phyloP scores from a whole-genome alignment of 2,797 vertebrate species.

The Pipistrellus pygmaeus region DNA sequence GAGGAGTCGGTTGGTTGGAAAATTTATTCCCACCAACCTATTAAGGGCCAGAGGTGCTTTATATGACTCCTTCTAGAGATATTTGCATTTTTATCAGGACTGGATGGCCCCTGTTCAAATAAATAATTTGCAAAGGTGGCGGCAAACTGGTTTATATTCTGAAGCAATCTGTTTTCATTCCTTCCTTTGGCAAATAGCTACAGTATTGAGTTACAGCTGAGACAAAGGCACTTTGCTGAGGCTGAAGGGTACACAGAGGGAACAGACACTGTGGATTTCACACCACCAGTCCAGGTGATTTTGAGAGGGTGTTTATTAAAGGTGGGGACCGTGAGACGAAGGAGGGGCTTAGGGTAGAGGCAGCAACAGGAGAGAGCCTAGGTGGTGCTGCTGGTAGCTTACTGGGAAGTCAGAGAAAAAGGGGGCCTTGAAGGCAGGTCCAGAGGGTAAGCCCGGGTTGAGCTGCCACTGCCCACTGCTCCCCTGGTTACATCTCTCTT shows the following conservation, averaged over 20 bases:
- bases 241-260: not conserved
- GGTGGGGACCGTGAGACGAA: not conserved
- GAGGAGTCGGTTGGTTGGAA: slow-evolving; percentile 5
- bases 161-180: slow-evolving; percentile 39
- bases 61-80: slow-evolving; percentile 15
- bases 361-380: not conserved
- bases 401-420: not conserved
- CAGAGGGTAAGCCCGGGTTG: not conserved
- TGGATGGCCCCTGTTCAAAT: not conserved
- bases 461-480: not conserved
- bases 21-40: not conserved
- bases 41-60: slow-evolving; percentile 24
- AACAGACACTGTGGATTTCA: not conserved
- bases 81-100: slow-evolving; percentile 17
- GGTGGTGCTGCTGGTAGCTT: not conserved
- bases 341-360: not conserved
- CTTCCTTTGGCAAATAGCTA: slow-evolving; percentile 32
- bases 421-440: not conserved
- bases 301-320: not conserved
- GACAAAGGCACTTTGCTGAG: slow-evolving; percentile 8
- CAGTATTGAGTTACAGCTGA: not conserved
- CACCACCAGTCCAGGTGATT: not conserved
- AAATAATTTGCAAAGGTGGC: slow-evolving; percentile 46
- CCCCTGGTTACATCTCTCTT: not conserved
- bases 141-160: slow-evolving; percentile 34